phyloP scores from a whole-genome alignment of 35 echinoderm and acorn worm species.

The Lytechinus variegatus region DNA sequence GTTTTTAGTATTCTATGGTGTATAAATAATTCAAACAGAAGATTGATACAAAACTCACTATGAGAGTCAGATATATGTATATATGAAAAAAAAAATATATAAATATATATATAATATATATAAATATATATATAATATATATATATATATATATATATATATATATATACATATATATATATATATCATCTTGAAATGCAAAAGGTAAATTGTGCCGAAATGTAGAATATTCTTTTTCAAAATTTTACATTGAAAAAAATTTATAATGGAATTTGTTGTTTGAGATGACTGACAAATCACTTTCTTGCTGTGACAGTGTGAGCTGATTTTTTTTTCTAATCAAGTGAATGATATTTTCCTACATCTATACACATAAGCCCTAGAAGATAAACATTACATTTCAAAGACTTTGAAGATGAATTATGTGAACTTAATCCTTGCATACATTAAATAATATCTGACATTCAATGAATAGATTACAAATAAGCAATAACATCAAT shows the following conservation, averaged over 20 bases:
- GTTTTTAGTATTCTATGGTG: too few species aligned
- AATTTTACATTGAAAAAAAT: background rate
- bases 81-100: too few species aligned
- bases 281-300: background rate
- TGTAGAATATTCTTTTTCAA: background rate
- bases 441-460: background rate
- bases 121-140: too few species aligned
- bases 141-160: background rate
- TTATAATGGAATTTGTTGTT: background rate
- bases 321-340: background rate
- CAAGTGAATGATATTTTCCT: too few species aligned
- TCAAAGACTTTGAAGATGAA: too few species aligned
- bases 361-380: too few species aligned
- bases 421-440: background rate
- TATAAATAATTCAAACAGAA: background rate
- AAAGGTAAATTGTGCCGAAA: background rate
- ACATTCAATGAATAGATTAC: background rate
- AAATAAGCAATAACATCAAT: background rate
- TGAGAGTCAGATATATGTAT: background rate
- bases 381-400: too few species aligned
- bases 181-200: background rate
- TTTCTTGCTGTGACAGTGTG: background rate
- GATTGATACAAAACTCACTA: background rate
- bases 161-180: background rate
- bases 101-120: too few species aligned